phyloP scores from a whole-genome alignment of 2,888 invertebrate genomes.

The Abrostola tripartita region DNA sequence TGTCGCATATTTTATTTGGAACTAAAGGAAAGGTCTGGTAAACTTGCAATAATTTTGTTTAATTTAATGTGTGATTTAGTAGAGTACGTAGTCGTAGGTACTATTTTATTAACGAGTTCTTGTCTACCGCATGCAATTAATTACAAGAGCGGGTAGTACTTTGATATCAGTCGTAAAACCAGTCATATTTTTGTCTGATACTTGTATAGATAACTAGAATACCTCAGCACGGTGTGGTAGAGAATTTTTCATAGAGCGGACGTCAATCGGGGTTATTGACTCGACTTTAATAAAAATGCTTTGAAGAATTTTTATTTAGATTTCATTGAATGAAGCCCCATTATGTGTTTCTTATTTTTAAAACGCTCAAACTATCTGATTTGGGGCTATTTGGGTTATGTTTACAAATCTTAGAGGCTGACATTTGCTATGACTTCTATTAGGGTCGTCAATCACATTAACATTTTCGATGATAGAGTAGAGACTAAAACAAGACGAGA shows the following conservation, averaged over 20 bases:
- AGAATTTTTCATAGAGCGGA: slow-evolving; percentile 27
- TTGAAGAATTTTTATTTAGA: slow-evolving; percentile 35
- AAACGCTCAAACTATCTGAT: background rate
- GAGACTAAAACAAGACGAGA: slow-evolving; percentile 14
- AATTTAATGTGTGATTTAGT: slow-evolving; percentile 2
- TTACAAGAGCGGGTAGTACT: slow-evolving; percentile 25
- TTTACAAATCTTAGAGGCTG: background rate
- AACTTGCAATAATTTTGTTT: slow-evolving; percentile 25
- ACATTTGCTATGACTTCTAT: background rate
- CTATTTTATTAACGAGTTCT: background rate
- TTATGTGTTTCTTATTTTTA: slow-evolving; percentile 24
- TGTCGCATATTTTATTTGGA: slow-evolving; percentile 26
- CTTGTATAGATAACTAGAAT: slow-evolving; percentile 30
- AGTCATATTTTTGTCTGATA: slow-evolving; percentile 36
- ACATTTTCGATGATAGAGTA: slow-evolving; percentile 22
- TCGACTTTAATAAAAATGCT: slow-evolving; percentile 28
- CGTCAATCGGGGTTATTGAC: slow-evolving; percentile 43
- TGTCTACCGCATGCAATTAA: slow-evolving; percentile 24
- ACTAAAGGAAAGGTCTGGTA: slow-evolving; percentile 15
- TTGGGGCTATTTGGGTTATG: background rate
- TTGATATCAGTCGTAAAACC: slow-evolving; percentile 35
- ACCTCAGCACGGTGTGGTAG: slow-evolving; percentile 18
- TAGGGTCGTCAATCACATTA: slow-evolving; percentile 6
- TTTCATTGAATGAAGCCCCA: slow-evolving; percentile 24
- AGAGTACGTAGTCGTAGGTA: too few relatives aligned